phyloP scores from a whole-genome alignment of 2,113 vertebrate genomes.

The Puntigrus tetrazona region DNA sequence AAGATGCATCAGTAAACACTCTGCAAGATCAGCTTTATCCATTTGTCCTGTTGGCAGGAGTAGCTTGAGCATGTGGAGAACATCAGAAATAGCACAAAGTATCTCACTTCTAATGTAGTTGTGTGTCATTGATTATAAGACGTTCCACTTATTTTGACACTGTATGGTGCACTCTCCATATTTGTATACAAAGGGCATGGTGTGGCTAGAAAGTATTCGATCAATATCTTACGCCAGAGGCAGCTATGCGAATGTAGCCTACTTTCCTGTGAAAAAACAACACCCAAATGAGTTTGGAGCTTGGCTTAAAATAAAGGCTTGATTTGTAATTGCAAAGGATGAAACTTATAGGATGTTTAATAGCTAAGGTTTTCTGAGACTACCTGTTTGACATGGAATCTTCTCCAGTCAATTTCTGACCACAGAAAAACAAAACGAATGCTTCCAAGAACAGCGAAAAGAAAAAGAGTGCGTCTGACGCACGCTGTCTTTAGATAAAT shows the following conservation, averaged over 20 bases:
- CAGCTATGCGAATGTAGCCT: not conserved
- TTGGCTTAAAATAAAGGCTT: not conserved
- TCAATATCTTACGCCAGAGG: not conserved
- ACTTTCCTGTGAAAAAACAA: too few species aligned
- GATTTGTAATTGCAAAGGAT: not conserved
- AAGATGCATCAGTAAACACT: not conserved
- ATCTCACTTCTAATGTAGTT: not conserved
- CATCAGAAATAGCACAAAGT: not conserved
- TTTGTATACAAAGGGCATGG: not conserved
- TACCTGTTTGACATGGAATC: not conserved
- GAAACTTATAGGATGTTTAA: not conserved
- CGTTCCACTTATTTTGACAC: not conserved
- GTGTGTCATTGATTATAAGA: not conserved
- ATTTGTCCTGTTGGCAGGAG: not conserved
- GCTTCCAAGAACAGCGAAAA: not conserved
- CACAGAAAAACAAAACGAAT: not conserved
- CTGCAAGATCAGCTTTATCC: not conserved
- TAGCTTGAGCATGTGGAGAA: not conserved
- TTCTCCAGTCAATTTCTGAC: not conserved
- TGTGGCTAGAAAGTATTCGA: too few species aligned
- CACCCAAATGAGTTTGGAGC: not conserved
- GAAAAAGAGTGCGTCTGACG: not conserved
- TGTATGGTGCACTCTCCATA: not conserved
- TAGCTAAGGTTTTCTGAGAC: not conserved
- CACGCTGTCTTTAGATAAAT: not conserved